Conservation (phyloP, 2,113 vertebrate genomes). For the Ceuthmochares aereus region DNA sequence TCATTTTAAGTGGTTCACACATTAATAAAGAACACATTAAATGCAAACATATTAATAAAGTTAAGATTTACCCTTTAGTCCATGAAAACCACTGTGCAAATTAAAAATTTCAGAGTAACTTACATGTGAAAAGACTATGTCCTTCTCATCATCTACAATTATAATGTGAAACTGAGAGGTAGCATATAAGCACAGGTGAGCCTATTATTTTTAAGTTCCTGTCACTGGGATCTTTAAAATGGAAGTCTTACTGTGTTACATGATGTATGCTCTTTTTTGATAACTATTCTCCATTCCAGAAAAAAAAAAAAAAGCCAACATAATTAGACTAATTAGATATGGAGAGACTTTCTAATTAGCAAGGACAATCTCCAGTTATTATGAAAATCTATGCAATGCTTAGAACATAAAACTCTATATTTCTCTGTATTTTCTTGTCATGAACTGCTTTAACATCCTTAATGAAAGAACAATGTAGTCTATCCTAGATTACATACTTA, state of each 20-base stretch:
- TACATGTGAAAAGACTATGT: neutral
- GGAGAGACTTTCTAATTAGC: too few relatives aligned
- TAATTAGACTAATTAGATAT: too few relatives aligned
- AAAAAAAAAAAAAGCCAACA: too few relatives aligned
- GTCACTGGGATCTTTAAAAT: neutral
- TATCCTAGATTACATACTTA: neutral
- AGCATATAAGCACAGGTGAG: neutral
- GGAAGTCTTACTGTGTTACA: neutral
- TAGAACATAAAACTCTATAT: neutral
- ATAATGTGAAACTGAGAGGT: neutral
- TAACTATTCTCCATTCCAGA: neutral
- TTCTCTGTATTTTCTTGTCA: neutral
- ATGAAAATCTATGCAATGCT: too few relatives aligned
- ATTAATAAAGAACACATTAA: neutral
- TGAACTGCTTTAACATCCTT: neutral
- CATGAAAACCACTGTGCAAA: neutral
- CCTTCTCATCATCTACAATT: neutral
- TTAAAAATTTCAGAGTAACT: neutral
- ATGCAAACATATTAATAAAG: neutral
- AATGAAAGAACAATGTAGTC: neutral
- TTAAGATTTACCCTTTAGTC: neutral
- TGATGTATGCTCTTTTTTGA: neutral
- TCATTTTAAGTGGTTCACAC: neutral
- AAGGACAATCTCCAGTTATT: too few relatives aligned
- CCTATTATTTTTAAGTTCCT: neutral